phyloP scores from a whole-genome alignment of 2,888 invertebrate genomes.

The Campaea margaritaria region DNA sequence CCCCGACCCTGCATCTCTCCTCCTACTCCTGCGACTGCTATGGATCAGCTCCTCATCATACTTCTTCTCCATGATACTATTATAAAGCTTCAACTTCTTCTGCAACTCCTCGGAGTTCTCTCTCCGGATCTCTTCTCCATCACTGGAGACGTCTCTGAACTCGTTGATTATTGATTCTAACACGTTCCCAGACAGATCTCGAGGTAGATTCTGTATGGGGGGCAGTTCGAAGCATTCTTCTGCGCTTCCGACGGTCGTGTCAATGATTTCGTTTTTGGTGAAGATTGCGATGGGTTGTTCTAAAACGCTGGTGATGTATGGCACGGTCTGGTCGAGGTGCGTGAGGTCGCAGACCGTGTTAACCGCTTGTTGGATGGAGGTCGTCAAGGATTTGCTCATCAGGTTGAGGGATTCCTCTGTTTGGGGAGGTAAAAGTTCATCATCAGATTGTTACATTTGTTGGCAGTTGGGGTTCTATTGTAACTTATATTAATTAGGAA shows the following conservation, averaged over 20 bases:
- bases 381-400: slow-evolving; percentile 78
- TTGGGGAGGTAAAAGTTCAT: slow-evolving; percentile 4
- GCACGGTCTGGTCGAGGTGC: slow-evolving; percentile 70
- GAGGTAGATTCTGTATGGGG: slow-evolving; percentile 81
- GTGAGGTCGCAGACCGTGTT: slow-evolving; percentile 75
- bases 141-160: slow-evolving; percentile 68
- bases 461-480: too few relatives aligned
- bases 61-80: slow-evolving; percentile 89
- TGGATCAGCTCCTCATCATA: slow-evolving; percentile 90
- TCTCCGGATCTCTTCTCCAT: slow-evolving; percentile 64
- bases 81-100: slow-evolving; percentile 87
- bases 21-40: slow-evolving; percentile 75
- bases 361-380: slow-evolving; percentile 76
- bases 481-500: too few relatives aligned
- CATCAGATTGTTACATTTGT: too few relatives aligned
- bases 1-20: slow-evolving; percentile 59
- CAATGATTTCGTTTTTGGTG: slow-evolving; percentile 65
- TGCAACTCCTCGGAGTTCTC: slow-evolving; percentile 67
- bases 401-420: slow-evolving; percentile 68
- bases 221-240: slow-evolving; percentile 92
- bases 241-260: slow-evolving; percentile 80
- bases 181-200: slow-evolving; percentile 74
- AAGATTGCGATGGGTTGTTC: slow-evolving; percentile 74
- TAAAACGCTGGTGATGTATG: slow-evolving; percentile 72
- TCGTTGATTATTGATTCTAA: slow-evolving; percentile 77